Evolutionary conservation across 2,113 vertebrate species (phyloP).

Genomic region (Cinclus cinclus): DNA sequence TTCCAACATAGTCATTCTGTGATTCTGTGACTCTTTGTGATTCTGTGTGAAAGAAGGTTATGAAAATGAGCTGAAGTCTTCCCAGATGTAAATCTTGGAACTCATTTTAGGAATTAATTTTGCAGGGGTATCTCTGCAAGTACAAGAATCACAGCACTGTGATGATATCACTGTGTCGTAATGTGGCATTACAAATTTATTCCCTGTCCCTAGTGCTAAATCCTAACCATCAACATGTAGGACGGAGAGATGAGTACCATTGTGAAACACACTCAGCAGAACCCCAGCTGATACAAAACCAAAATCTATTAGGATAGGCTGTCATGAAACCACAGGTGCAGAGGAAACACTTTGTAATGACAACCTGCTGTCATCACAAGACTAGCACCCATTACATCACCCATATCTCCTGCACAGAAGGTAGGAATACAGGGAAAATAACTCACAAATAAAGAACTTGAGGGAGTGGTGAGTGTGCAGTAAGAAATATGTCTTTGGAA

Average conservation of each 20-base stretch:
- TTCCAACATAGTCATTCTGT: background rate
- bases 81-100: background rate
- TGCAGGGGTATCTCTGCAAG: background rate
- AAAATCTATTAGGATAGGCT: background rate
- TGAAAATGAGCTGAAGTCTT: background rate
- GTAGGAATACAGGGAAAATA: background rate
- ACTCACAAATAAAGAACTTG: background rate
- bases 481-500: background rate
- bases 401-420: background rate
- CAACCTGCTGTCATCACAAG: background rate
- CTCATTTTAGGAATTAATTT: rapidly evolving
- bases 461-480: background rate
- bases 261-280: background rate
- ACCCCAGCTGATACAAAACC: background rate
- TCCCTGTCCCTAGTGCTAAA: background rate
- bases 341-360: background rate
- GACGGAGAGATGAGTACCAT: background rate
- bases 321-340: background rate
- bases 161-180: background rate
- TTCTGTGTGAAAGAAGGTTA: background rate
- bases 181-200: background rate
- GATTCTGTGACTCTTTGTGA: no score
- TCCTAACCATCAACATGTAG: background rate
- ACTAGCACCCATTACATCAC: background rate
- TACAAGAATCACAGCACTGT: background rate